Base-by-base conservation (phyloP, 2,888 invertebrate genomes). In the Drosophila yooni region DNA sequence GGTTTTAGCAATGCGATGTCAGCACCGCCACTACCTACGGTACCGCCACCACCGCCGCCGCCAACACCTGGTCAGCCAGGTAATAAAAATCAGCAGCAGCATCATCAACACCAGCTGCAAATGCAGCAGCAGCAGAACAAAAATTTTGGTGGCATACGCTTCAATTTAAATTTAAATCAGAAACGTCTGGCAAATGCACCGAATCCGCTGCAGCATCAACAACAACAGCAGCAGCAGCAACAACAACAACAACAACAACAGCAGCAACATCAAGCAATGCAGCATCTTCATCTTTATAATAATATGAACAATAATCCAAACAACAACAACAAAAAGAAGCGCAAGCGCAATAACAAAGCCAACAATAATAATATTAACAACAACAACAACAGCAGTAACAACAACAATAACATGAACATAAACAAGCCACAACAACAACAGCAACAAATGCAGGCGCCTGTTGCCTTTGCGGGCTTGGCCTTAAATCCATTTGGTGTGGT, bases 301-400 rank as follows among this genome's bases (percentile, higher is more conserved):
- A 84, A 74, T 18, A 81, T 46, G 25, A 46, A 69, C 43, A 65
- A 48, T 29, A 84, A 62, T 46, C 67, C 54, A 52, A 66, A 56
- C 43, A 74, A 70, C 66, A 96, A 71, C 65, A 96, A 76, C 68
- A 96, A 97, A 94, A 97, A 96, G 93, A 97, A 97, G 91, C 95
- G 96, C 61, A 97, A 96, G 93, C 95, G 95, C 75, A 96, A 96
- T 88, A 95, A 79, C 43, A 83, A 83, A 56, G 85, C 73, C 27
- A 69, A 81, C 5, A 59, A 69, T 21, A 79, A 59, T 54, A 68
- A 46, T 51, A 63, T 51, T 31, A 83, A 63, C 25, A 63, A 60
- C 34, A 81, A 54, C 25, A 68, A 50, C 29, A 75, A 46, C 46
- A 66, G 53, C 31, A 78, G 76, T 43, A 96, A 79, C 81, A 67